These are phyloP conservation scores for Corynorhinus townsendii DNA, from an alignment of 2,113 vertebrate species.

Conservation along the genomic window DNA sequence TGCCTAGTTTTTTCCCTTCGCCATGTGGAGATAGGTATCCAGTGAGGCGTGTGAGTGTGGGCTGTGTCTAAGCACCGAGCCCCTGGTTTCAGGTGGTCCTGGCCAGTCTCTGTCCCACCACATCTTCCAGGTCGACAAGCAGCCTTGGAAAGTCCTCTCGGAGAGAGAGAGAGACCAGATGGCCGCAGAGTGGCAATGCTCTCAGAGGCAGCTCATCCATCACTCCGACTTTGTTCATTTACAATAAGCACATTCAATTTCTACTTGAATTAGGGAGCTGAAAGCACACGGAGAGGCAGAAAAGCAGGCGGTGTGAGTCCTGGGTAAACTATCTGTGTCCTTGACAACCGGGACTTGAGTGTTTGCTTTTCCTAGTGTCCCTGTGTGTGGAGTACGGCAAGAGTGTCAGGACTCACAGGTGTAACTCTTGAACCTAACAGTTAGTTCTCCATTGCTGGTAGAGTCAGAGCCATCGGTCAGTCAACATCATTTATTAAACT, in stretches of 20 bases:
- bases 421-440: not conserved
- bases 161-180: constrained; percentile 53
- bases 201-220: constrained; percentile 62
- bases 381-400: not conserved
- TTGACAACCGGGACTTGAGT: not conserved
- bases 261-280: constrained; percentile 66
- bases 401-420: not conserved
- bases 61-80: constrained; percentile 41
- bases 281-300: constrained; percentile 50
- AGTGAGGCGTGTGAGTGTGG: constrained; percentile 48
- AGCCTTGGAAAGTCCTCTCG: constrained; percentile 57
- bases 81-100: constrained; percentile 31
- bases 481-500: not conserved
- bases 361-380: not conserved
- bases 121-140: constrained; percentile 49
- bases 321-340: constrained; percentile 25
- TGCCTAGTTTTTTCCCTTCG: constrained; percentile 52
- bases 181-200: constrained; percentile 56
- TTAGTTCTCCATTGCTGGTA: not conserved
- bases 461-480: not conserved
- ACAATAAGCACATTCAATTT: constrained; percentile 57
- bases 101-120: constrained; percentile 11
- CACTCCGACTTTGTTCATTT: constrained; percentile 63
- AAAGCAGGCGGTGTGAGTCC: not conserved
- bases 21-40: constrained; percentile 11